Conservation (phyloP, 2,797 vertebrate species). For the Sciurus carolinensis region DNA sequence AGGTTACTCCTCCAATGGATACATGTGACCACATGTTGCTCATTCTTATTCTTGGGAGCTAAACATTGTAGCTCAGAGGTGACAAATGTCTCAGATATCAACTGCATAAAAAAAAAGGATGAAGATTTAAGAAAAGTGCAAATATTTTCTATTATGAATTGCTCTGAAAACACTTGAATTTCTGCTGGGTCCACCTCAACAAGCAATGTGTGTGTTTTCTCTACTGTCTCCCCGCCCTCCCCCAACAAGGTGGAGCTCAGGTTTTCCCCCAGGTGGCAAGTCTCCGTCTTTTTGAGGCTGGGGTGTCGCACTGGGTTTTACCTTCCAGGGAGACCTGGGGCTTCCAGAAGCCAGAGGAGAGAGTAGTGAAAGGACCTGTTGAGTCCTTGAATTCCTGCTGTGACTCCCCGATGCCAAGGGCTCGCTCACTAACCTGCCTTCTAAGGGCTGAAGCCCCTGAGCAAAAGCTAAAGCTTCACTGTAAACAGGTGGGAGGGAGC, state of each 20-base stretch:
- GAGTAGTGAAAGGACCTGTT: neutral
- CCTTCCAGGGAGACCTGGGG: fast-evolving
- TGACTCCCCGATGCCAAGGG: neutral
- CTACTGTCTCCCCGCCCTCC: neutral
- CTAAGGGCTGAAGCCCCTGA: neutral
- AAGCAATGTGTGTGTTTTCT: neutral
- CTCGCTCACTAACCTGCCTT: neutral
- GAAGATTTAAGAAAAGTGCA: slow-evolving; percentile 22
- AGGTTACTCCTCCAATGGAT: neutral
- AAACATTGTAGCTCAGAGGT: neutral
- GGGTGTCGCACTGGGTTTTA: neutral
- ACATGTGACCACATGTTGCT: neutral
- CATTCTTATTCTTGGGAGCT: neutral
- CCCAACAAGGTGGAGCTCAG: neutral
- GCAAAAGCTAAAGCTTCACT: neutral
- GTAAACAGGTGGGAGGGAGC: neutral
- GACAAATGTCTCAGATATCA: neutral
- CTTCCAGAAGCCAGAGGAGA: neutral
- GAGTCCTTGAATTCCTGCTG: neutral
- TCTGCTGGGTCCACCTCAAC: neutral
- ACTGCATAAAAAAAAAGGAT: neutral
- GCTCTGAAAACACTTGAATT: neutral
- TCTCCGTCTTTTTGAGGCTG: neutral
- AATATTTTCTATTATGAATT: slow-evolving; percentile 12
- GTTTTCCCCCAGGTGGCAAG: neutral